Conservation (phyloP, 1,140 invertebrate species). For the Oryctes rhinoceros region DNA sequence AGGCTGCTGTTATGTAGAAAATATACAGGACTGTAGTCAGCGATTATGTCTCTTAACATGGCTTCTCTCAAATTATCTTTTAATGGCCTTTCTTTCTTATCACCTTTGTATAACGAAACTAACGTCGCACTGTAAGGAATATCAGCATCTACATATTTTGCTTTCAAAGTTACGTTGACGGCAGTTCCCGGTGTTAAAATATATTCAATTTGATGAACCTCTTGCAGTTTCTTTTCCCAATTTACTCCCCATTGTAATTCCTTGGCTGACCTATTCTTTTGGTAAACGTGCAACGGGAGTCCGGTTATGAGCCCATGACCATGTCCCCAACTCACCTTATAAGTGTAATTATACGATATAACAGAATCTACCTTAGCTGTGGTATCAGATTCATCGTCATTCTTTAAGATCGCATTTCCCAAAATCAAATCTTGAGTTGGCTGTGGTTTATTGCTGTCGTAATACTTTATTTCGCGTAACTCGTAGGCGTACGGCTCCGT, state of each 20-base stretch:
- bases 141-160: conserved; percentile 75
- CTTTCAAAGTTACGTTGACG: conserved; percentile 78
- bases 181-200: conserved; percentile 76
- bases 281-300: conserved; percentile 73
- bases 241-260: conserved; percentile 65
- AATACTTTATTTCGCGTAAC: conserved; percentile 71
- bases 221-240: conserved; percentile 47
- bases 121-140: conserved; percentile 76
- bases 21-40: conserved; percentile 76
- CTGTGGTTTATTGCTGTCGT: conserved; percentile 65
- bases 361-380: conserved; percentile 71
- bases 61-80: conserved; percentile 70
- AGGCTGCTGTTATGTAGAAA: conserved; percentile 76
- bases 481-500: conserved; percentile 80
- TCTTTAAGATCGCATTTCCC: conserved; percentile 70
- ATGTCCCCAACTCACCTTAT: conserved; percentile 79
- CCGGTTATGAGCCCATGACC: conserved; percentile 78
- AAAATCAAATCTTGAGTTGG: conserved; percentile 66
- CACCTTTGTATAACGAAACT: conserved; percentile 74
- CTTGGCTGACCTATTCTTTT: conserved; percentile 70
- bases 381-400: conserved; percentile 61
- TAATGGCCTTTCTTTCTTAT: conserved; percentile 63
- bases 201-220: conserved; percentile 68
- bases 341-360: conserved; percentile 73
- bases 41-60: conserved; percentile 70